Evolutionary conservation across 1,140 invertebrate species (phyloP).

Genomic region (Diploscapter pachys): DNA sequence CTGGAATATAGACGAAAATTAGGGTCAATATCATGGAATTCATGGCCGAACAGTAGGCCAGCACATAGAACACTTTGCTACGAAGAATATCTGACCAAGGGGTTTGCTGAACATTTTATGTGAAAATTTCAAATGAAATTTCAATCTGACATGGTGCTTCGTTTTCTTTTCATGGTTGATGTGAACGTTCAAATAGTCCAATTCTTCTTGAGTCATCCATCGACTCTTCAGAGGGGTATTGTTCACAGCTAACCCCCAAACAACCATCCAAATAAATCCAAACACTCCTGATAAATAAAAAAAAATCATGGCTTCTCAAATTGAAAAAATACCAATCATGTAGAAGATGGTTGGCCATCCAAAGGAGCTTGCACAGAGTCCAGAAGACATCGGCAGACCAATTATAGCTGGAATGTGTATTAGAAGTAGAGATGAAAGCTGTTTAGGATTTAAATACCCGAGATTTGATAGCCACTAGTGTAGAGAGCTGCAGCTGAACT

Average conservation of each 20-base stretch:
- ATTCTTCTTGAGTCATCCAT: slow-evolving; percentile 23
- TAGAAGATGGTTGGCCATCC: slow-evolving; percentile 28
- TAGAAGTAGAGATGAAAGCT: neutral
- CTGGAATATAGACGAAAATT: slow-evolving; percentile 29
- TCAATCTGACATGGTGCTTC: neutral
- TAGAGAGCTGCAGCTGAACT: slow-evolving; percentile 21
- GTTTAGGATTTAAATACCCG: neutral
- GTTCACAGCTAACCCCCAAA: slow-evolving; percentile 18
- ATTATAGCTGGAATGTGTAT: slow-evolving; percentile 11
- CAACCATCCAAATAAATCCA: slow-evolving; percentile 12
- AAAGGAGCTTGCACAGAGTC: slow-evolving; percentile 13
- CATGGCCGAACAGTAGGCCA: slow-evolving; percentile 4
- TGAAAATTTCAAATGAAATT: neutral
- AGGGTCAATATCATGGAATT: slow-evolving; percentile 23
- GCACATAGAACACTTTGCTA: slow-evolving; percentile 1
- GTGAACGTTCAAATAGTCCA: slow-evolving; percentile 17
- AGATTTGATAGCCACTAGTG: slow-evolving; percentile 25
- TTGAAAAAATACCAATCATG: slow-evolving; percentile 11
- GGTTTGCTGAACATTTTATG: neutral
- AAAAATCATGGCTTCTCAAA: neutral
- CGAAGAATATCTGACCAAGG: slow-evolving; percentile 18
- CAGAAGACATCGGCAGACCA: slow-evolving; percentile 13
- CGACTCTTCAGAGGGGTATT: slow-evolving; percentile 19
- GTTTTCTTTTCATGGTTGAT: slow-evolving; percentile 6
- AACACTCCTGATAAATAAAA: neutral